Evolutionary conservation across 2,888 invertebrate species (phyloP), one percentile per base, ranked within the genome.

Genomic region (Xanthia icteritia): DNA sequence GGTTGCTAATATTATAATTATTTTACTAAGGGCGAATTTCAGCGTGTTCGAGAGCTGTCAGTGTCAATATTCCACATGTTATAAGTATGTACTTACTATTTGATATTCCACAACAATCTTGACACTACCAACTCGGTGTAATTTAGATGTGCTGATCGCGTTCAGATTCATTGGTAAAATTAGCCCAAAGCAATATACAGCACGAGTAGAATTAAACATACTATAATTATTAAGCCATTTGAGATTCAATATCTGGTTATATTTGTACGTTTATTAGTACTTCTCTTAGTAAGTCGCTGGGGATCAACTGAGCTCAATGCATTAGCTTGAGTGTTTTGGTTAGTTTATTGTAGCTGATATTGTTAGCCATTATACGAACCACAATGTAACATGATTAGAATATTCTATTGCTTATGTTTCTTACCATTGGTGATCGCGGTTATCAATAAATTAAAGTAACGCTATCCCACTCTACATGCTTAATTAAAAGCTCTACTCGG

Each of bases 301-400:
- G 76, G 82, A 48, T 76, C 39, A 73, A 20, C 48, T 48, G 82
- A 76, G 56, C 76, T 82, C 75, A n/a, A 42, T 56, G 63, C 77
- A 78, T 76, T 79, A 79, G 56, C 31, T 20, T 31, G 48, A 78
- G 82, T 76, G 56, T 78, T 56, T 48, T 48, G 31, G 76, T 48
- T 42, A 76, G 58, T 70, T 65, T 36, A n/a, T 74, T 73, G 31
- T 31, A 54, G 63, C 9, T 56, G 9, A 76, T 56, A 64, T 64
- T 76, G 48, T 13, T 13, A 75, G 48, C 31, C 23, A 48, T 64
- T 64, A 48, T 31, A 64, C 17, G 9, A 64, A 76, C 77, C 31
- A n/a, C 31, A 82, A 36, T 17, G n/a, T 39, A 51, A 48, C 31
- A 15, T n/a, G 54, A 56, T 56, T 56, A 39, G n/a, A 63, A 73